Base-by-base conservation (phyloP, 2,797 vertebrate genomes). In the Pangasius djambal region DNA sequence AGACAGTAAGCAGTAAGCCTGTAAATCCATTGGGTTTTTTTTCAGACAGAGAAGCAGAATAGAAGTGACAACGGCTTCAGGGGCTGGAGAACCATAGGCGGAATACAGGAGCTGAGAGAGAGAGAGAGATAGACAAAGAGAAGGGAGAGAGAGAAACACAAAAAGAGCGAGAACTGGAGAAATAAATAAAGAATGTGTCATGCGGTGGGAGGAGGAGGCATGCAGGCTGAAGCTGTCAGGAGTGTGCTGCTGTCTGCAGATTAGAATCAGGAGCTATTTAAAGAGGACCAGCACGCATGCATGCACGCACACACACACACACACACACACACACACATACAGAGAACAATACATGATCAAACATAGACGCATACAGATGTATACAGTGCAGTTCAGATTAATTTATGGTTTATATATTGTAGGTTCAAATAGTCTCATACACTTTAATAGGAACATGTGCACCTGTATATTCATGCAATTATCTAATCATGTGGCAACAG, bases 1-100 rank as follows among this genome's bases (percentile, higher is more conserved):
- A 34, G 75, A 78, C 48, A 55, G 75, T 88, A 57, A 94, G 95
- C 93, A 93, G 94, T 95, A 94, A 95, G 95, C 93, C 92, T 93
- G 92, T 96, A 95, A 96, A 96, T 96, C 95, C 94, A 94, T 95
- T 95, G 94, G 94, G 92, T 93, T 95, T 95, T 95, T 91, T 86
- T 69, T 22, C 91, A 94, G 94, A 96, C 95, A 95, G 95, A 93
- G 95, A 96, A 93, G 94, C 91, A 95, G 94, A 96, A 95, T 93
- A 89, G 94, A 96, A 96, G 94, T 96, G 96, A 96, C 96, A 96
- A 95, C 93, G 94, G 95, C 95, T 96, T 91, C 93, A 95, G 95
- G 96, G 92, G 90, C 93, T 92, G 92, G 93, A 93, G 94, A 93
- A 94, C 93, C 94, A 95, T 89, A 93, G 92, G 83, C 89, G 82